Evolutionary conservation across 2,797 vertebrate genomes (phyloP).

Genomic region (Gallirallus australis): DNA sequence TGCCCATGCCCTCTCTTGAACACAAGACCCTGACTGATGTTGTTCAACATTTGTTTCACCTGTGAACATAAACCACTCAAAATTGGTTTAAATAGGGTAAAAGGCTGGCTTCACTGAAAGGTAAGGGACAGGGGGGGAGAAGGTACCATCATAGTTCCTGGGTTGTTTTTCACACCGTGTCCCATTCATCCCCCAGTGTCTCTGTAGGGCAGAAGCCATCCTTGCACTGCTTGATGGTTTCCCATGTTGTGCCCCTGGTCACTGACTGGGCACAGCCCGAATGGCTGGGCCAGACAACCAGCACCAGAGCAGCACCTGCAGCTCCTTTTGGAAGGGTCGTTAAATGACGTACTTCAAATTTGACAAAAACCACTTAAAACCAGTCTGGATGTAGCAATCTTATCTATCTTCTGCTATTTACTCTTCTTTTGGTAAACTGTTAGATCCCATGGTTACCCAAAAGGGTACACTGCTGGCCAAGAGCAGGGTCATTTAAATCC

Average conservation of each 20-base stretch:
- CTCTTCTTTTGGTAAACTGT: neutral
- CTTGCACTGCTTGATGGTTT: neutral
- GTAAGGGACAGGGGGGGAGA: too few species aligned
- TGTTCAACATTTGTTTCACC: neutral
- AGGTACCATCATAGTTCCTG: neutral
- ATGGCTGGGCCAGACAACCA: neutral
- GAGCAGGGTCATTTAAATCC: neutral
- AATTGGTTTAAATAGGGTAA: neutral
- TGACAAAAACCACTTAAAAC: neutral
- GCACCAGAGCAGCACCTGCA: neutral
- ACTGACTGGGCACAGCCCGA: neutral
- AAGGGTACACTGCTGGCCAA: neutral
- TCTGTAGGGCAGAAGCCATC: neutral
- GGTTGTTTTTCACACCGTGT: neutral
- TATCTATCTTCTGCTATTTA: neutral
- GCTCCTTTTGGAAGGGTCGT: neutral
- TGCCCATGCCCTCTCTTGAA: neutral
- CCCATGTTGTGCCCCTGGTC: neutral
- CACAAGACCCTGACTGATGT: neutral
- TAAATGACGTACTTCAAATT: neutral
- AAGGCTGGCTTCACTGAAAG: neutral
- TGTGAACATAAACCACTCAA: neutral
- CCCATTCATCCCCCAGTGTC: neutral
- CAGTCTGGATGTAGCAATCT: neutral
- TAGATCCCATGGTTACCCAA: neutral